Percentiles rank a stretch among this genome's conserved stretches.
Evolutionary conservation across 2,797 vertebrate genomes (phyloP).

Genomic region (Glyptemys insculpta): DNA sequence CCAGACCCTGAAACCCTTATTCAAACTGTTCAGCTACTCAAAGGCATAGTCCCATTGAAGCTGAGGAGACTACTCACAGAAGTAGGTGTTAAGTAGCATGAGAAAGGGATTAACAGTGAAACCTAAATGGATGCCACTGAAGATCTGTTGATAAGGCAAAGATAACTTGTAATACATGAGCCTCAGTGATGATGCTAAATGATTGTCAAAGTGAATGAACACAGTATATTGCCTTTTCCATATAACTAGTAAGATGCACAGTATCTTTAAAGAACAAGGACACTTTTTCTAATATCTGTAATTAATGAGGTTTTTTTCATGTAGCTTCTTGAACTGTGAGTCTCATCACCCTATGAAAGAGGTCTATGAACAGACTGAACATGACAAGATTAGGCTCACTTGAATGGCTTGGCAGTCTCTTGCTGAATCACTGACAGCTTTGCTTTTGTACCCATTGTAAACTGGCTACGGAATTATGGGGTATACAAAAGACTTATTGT

Average conservation of each 20-base stretch:
- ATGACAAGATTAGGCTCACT: neutral
- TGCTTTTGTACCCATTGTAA: neutral
- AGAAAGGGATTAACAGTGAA: neutral
- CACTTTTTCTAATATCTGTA: neutral
- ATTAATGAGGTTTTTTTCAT: neutral
- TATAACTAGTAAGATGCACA: neutral
- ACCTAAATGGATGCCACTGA: neutral
- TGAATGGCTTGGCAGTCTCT: neutral
- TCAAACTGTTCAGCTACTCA: neutral
- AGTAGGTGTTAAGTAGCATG: neutral
- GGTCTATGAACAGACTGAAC: neutral
- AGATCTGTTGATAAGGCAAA: neutral
- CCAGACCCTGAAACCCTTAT: no score
- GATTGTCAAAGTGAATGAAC: neutral
- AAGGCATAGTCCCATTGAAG: neutral
- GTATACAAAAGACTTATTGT: neutral
- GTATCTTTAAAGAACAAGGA: neutral
- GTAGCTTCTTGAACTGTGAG: neutral
- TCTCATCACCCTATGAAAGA: neutral
- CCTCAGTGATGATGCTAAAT: neutral
- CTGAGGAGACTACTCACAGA: neutral
- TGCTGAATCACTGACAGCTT: neutral
- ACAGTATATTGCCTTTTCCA: neutral
- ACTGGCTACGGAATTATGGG: neutral
- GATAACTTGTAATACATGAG: neutral